These are phyloP conservation scores for Vollenhovia emeryi DNA, from an alignment of 1,140 invertebrate genomes.

Conservation along the genomic window DNA sequence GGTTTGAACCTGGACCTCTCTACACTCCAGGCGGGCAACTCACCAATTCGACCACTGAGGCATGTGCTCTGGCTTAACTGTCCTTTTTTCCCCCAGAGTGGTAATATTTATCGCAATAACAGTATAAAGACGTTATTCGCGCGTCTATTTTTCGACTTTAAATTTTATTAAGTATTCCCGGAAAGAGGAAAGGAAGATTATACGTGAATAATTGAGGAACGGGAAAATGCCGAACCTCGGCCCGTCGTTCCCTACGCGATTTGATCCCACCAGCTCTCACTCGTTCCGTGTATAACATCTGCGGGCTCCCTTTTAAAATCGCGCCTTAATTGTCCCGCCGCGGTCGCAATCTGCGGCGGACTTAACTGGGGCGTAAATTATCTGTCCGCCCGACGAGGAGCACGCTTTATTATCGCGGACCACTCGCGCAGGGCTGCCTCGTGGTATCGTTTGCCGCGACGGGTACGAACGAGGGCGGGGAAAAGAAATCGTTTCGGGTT, in stretches of 20 bases:
- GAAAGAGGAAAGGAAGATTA: not conserved
- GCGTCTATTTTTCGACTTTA: no score
- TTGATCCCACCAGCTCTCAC: not conserved
- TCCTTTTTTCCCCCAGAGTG: no score
- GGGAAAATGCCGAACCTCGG: not conserved
- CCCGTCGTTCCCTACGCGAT: not conserved
- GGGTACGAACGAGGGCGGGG: not conserved
- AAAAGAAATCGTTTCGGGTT: slow-evolving; percentile 15
- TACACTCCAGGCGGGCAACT: no score
- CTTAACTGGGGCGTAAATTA: slow-evolving; percentile 62
- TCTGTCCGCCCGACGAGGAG: not conserved
- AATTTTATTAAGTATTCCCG: not conserved
- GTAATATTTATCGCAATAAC: no score
- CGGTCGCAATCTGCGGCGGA: slow-evolving; percentile 10
- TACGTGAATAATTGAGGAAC: not conserved
- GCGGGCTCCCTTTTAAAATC: slow-evolving; percentile 29
- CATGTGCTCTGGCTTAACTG: no score
- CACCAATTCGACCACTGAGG: no score
- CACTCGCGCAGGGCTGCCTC: not conserved
- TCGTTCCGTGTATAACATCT: not conserved
- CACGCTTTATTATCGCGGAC: slow-evolving; percentile 26
- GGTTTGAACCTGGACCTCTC: no score
- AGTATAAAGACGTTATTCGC: no score
- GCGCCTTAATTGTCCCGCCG: slow-evolving; percentile 51
- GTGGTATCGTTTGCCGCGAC: slow-evolving; percentile 1